phyloP scores from a whole-genome alignment of 2,888 invertebrate genomes.

The Drosophila barbarae region DNA sequence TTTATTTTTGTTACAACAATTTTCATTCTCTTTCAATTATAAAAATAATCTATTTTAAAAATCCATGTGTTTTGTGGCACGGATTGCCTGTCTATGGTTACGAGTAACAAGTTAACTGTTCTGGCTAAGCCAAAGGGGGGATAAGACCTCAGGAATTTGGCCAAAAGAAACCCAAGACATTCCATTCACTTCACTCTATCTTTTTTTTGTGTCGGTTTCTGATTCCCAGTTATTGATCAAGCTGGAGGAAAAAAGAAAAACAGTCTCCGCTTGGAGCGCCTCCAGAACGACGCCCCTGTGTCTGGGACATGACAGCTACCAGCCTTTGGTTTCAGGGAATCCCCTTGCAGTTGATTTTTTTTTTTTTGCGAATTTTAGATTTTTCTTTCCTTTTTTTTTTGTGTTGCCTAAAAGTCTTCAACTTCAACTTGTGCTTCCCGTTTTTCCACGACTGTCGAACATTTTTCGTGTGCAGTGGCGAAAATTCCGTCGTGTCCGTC shows the following conservation, averaged over 20 bases:
- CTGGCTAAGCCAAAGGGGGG: constrained; percentile 12
- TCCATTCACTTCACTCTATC: constrained; percentile 2
- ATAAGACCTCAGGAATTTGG: constrained; percentile 3
- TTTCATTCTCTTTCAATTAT: neutral
- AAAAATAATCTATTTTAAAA: constrained; percentile 58
- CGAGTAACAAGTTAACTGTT: constrained; percentile 62
- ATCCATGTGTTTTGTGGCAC: constrained; percentile 35
- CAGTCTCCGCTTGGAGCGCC: constrained; percentile 7
- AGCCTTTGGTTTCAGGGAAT: constrained; percentile 19
- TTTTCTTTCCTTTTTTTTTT: neutral
- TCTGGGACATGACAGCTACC: constrained; percentile 36
- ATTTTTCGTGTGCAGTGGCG: constrained; percentile 36
- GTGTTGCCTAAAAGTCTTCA: constrained; percentile 23
- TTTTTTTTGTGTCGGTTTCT: constrained; percentile 9
- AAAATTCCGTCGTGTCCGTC: constrained; percentile 22
- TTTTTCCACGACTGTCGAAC: constrained; percentile 39
- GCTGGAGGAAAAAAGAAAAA: constrained; percentile 6
- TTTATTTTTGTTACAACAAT: neutral
- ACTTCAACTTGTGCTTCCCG: constrained; percentile 31
- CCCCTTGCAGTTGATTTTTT: constrained; percentile 22
- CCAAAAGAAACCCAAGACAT: constrained; percentile 28
- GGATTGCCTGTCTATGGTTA: constrained; percentile 52
- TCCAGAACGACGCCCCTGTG: constrained; percentile 27
- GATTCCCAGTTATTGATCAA: constrained; percentile 35
- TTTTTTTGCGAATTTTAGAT: neutral